phyloP scores from a whole-genome alignment of 2,888 invertebrate species.

The Endotricha flammealis region DNA sequence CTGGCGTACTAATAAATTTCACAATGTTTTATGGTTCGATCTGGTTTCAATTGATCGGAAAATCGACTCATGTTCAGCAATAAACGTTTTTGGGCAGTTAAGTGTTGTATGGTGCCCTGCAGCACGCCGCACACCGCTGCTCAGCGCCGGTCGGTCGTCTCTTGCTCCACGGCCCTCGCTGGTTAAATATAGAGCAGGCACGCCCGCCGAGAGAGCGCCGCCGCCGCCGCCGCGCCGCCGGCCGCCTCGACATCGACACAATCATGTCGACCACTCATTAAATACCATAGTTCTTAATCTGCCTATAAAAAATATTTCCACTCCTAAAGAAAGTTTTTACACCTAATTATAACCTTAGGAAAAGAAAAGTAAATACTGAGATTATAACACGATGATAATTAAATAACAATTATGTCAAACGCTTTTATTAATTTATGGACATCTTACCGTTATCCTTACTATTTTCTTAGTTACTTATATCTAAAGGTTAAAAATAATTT shows the following conservation, averaged over 20 bases:
- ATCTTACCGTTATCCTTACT: too few species aligned
- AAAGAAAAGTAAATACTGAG: too few species aligned
- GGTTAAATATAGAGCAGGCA: slow-evolving; percentile 70
- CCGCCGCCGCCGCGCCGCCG: slow-evolving; percentile 16
- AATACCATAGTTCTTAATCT: too few species aligned
- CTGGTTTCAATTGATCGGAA: slow-evolving; percentile 1
- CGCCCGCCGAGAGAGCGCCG: slow-evolving; percentile 43
- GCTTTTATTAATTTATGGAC: too few species aligned
- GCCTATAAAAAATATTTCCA: too few species aligned
- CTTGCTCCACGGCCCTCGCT: slow-evolving; percentile 55
- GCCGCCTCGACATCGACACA: slow-evolving; percentile 48
- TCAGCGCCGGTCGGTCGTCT: slow-evolving; percentile 46
- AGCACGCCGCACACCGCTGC: slow-evolving; percentile 23
- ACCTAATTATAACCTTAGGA: too few species aligned
- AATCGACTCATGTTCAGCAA: slow-evolving; percentile 14
- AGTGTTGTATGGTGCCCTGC: slow-evolving; percentile 52
- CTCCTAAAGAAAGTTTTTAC: too few species aligned
- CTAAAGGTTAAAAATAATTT: too few species aligned
- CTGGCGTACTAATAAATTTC: slow-evolving; percentile 2
- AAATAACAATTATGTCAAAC: too few species aligned
- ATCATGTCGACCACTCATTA: slow-evolving; percentile 62
- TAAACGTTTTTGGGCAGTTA: slow-evolving; percentile 32
- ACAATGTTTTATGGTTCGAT: slow-evolving; percentile 8
- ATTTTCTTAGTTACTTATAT: too few species aligned
- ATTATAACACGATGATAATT: too few species aligned